Evolutionary conservation across 1,140 invertebrate species (phyloP), one percentile per base, ranked within the genome.

Genomic region (Drosophila pruinosa): DNA sequence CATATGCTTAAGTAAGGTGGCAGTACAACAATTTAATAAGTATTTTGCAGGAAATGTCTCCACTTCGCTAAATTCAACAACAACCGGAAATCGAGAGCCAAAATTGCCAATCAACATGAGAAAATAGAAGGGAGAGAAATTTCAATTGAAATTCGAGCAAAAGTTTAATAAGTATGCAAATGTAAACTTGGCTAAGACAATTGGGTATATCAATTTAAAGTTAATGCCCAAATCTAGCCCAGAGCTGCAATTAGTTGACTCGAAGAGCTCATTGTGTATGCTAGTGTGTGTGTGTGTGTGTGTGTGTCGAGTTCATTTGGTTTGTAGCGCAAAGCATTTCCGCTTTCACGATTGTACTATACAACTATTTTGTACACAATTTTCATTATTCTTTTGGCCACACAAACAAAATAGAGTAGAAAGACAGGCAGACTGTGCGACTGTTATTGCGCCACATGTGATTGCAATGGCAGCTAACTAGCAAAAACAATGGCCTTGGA

Each of bases 401-500:
- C 54, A 58, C 39, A 75, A 45, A 38, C n/a, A 41, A 41, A 38
- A 8, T 0, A 24, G 12, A 39, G 17, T 53, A 7, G 22, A 28
- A 45, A 43, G 26, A 10, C 12, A 38, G 5, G 45, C 21, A 17
- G 2, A 48, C 2, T 22, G 45, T 4, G 5, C n/a, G 22, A 39
- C 38, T 36, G 62, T 47, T 57, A 68, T 58, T 80, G 69, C 48
- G 31, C 39, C 56, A 47, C 56, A 59, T 59, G 56, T 39, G 54
- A 59, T 38, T 68, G 45, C 54, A 68, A 58, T 58, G 43, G 28
- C 52, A 50, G 78, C 78, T 77, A 81, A 82, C 71, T 77, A 78
- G 56, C 50, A 41, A 72, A 80, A 80, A 80, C 74, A 82, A 82
- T 83, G 67, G 72, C 79, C 72, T 83, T 83, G 79, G 79, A 83